phyloP scores from a whole-genome alignment of 1,140 invertebrate genomes.

The Nasonia giraulti region DNA sequence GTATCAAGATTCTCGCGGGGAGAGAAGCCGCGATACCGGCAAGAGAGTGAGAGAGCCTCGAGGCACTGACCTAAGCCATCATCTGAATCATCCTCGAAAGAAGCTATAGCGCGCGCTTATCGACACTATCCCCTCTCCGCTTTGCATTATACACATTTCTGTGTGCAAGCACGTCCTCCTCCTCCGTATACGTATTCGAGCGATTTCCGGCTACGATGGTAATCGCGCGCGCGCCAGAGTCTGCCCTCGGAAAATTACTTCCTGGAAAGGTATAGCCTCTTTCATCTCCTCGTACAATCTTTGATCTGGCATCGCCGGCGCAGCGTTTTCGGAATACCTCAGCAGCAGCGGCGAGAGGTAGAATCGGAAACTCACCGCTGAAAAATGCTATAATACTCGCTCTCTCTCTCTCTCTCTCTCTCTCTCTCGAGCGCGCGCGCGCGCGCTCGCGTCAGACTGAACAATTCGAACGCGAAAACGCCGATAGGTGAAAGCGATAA shows the following conservation, averaged over 20 bases:
- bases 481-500: slow-evolving; percentile 44
- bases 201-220: slow-evolving; percentile 29
- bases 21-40: too few relatives aligned
- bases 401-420: not conserved
- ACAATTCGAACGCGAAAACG: slow-evolving; percentile 33
- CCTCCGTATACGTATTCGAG: not conserved
- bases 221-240: not conserved
- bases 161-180: not conserved
- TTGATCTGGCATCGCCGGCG: not conserved
- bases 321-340: not conserved
- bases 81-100: slow-evolving; percentile 3
- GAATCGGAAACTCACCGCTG: not conserved
- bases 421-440: too few relatives aligned
- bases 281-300: slow-evolving; percentile 11
- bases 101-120: not conserved
- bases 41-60: not conserved
- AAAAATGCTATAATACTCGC: not conserved
- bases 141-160: not conserved
- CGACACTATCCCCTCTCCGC: not conserved
- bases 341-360: not conserved
- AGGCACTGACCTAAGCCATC: not conserved
- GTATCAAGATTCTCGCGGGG: not conserved
- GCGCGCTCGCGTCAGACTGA: not conserved
- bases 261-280: slow-evolving; percentile 3
- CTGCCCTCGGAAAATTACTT: slow-evolving; percentile 28